phyloP scores from a whole-genome alignment of 1,140 invertebrate genomes.

The Ridgeia piscesae region DNA sequence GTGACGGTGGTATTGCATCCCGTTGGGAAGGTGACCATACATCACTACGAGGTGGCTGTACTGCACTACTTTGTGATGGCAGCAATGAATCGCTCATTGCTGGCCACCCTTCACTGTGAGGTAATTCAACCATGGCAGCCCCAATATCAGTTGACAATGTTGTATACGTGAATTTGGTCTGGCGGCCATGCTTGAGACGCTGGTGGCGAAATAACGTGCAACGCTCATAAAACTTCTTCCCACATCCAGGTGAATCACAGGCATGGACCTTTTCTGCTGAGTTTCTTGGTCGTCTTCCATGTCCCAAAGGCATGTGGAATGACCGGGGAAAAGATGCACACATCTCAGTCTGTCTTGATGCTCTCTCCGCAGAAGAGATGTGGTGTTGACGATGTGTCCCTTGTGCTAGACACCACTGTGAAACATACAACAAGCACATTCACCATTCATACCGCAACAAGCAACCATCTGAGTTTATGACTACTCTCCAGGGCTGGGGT shows the following conservation, averaged over 20 bases:
- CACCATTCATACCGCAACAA: neutral
- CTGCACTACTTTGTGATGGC: neutral
- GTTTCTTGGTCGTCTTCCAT: neutral
- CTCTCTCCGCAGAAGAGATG: neutral
- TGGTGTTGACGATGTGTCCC: neutral
- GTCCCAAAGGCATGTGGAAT: neutral
- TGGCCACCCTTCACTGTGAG: neutral
- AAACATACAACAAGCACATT: neutral
- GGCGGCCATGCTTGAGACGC: conserved; percentile 14
- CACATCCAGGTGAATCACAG: neutral
- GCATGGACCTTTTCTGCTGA: neutral
- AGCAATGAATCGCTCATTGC: neutral
- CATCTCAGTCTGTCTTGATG: neutral
- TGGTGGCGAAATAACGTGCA: conserved; percentile 9
- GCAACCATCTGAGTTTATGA: neutral
- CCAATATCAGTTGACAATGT: neutral
- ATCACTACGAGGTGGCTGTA: neutral
- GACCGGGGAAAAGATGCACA: neutral
- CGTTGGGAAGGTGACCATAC: neutral
- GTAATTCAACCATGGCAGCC: neutral
- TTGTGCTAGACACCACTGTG: neutral
- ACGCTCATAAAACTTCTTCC: conserved; percentile 18
- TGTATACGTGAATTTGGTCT: neutral
- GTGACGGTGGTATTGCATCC: neutral
- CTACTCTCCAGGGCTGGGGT: neutral